Evolutionary conservation across 2,113 vertebrate genomes (phyloP), one percentile per base, ranked within the genome.

Genomic region (Mastomys natalensis): DNA sequence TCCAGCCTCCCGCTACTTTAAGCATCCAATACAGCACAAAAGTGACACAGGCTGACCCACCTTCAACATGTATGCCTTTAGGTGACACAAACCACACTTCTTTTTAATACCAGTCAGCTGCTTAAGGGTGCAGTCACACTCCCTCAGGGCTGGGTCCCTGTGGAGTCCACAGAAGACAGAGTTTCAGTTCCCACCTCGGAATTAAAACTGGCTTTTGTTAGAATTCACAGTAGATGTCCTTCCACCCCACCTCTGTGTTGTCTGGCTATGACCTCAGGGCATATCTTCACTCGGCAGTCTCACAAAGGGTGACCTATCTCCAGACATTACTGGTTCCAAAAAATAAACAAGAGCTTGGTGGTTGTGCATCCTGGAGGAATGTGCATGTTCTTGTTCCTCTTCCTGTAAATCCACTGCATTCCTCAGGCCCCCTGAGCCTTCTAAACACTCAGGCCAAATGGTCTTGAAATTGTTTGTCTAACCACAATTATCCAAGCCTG

Each of bases 401-500:
- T 97, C 84, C 92, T 7, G 37, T 93, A 93, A 93, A 96, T 88
- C 60, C 9, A 9, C 74, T 68, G 70, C 89, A 95, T 97, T 97
- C 96, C 68, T 94, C 40, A 15, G 87, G 70, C 66, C 95, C 81
- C 73, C 40, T 10, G 96, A 89, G 93, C 84, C 80, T 95, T 90
- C 81, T 70, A 81, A 96, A 94, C 16, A 93, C 40, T 70, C 62
- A 19, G 51, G 70, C 97, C 91, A 94, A 94, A 95, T 73, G 72
- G 96, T 82, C 84, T 85, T 78, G 43, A 93, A 90, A 66, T 84
- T 87, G 80, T 95, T 96, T 95, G 93, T 86, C 95, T 96, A 92
- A 95, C 95, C 97, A 92, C 96, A 95, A 51, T 60, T 74, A 93
- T 97, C 88, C 77, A 95, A 82, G 85, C 40, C 66, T 92, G 78